A percentile compares a stretch with the other conserved stretches of the same genome.
phyloP scores from a whole-genome alignment of 2,797 vertebrate genomes.

The Psittacula echo region DNA sequence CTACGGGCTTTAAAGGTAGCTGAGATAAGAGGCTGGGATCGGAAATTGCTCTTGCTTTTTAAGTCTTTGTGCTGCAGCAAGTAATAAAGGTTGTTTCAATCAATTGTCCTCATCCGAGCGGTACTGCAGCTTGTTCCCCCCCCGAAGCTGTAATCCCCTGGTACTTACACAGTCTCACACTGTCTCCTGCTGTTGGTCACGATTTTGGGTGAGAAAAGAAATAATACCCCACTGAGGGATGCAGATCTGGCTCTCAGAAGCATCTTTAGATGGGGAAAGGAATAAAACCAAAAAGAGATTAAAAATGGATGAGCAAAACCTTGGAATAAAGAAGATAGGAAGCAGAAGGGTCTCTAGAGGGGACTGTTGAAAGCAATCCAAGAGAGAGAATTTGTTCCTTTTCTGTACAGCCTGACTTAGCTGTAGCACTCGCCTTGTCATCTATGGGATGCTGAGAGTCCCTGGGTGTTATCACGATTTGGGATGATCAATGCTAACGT shows the following conservation, averaged over 20 bases:
- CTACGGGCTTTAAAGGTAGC: fast-evolving
- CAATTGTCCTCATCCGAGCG: not conserved
- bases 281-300: not conserved
- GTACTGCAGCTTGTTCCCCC: not conserved
- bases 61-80: not conserved
- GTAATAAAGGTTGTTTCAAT: not conserved
- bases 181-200: not conserved
- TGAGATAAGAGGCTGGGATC: not conserved
- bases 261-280: not conserved
- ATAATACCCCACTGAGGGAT: not conserved
- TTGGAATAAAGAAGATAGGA: not conserved
- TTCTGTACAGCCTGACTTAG: not conserved
- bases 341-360: not conserved
- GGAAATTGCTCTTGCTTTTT: not conserved
- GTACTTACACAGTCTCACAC: not conserved
- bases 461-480: not conserved
- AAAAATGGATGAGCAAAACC: not conserved
- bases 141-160: not conserved
- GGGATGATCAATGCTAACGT: not conserved
- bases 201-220: not conserved
- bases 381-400: not conserved
- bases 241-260: not conserved
- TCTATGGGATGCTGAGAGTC: fast-evolving
- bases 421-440: fast-evolving
- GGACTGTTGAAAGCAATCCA: not conserved